Base-by-base conservation (phyloP, 37 sponge, comb jelly and placozoan genomes). In the Mnemiopsis leidyi region DNA sequence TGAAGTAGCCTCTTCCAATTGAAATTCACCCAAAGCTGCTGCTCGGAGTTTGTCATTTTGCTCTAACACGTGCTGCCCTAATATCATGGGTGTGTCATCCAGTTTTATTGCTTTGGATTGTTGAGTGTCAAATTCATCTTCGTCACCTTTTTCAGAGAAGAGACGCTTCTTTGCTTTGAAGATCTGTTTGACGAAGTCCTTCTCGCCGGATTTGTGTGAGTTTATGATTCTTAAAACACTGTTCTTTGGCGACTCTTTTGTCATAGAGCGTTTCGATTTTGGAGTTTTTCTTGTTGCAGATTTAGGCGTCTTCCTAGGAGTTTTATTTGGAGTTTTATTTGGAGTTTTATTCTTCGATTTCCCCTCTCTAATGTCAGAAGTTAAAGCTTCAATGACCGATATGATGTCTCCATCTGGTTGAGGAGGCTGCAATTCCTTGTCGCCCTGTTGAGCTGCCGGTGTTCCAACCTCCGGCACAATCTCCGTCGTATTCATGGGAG, bases 101-200 rank as follows among this genome's bases (percentile, higher is more conserved):
- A 77, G 33, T 77, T 77, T 77, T 7, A 34, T 34, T 3, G 36
- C 34, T 77, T 77, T 77, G 1, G 20, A 34, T 29, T 2, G 3
- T 5, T 23, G n/a, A 21, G 2, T 2, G 18, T 28, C 1, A n/a
- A n/a, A n/a, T 32, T 77, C 79, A 34, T 13, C 20, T 0, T 32
- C 79, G 18, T 32, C 79, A 31, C 32, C 33, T 34, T 28, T 34
- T 32, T 34, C 79, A 34, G 26, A 31, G 20, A 39, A 85, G n/a
- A 85, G 48, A 20, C 90, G 90, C 36, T 40, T 38, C 36, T 37
- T 13, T n/a, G 90, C 90, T 3, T 38, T 38, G 90, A 85, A 85
- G 25, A 85, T 85, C 90, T 85, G 90, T 26, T 85, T 85, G 13
- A 85, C 90, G 29, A 85, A 85, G 36, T 18, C 16, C 20, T 1